These are phyloP conservation scores for Pycnonotus jocosus DNA, from an alignment of 2,113 vertebrate genomes.

Conservation along the genomic window DNA sequence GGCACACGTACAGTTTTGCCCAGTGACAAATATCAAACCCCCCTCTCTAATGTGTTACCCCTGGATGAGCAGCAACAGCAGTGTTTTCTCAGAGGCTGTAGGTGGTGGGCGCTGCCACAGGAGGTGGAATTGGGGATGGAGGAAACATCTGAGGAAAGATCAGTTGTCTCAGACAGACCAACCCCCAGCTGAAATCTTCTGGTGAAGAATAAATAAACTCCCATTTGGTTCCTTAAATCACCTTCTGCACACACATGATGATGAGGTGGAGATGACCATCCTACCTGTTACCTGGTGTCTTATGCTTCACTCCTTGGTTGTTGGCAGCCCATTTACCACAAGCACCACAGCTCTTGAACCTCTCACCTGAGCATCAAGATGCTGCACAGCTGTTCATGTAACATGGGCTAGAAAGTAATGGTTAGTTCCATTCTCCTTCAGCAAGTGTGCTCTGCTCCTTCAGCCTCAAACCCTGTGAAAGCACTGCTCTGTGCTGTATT, in stretches of 20 bases:
- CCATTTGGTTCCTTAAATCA: background rate
- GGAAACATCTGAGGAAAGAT: background rate
- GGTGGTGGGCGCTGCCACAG: background rate
- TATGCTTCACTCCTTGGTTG: background rate
- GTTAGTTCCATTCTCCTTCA: background rate
- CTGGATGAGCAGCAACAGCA: fast-evolving
- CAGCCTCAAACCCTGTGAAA: background rate
- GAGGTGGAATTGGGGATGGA: background rate
- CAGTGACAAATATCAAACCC: background rate
- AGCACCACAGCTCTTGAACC: background rate
- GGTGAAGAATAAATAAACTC: background rate
- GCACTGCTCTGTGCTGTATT: fast-evolving
- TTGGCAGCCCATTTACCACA: background rate
- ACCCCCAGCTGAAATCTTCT: background rate
- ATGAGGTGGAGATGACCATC: background rate
- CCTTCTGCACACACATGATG: background rate
- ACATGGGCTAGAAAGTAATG: background rate
- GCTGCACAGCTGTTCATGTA: background rate
- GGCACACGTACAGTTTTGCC: background rate
- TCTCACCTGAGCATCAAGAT: background rate
- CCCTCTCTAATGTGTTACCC: background rate
- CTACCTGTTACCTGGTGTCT: background rate
- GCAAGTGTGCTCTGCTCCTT: background rate
- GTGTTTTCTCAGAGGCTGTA: fast-evolving
- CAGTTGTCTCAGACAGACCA: background rate